These are phyloP conservation scores for Drosophila mayri DNA, from an alignment of 1,140 invertebrate species.

Conservation along the genomic window DNA sequence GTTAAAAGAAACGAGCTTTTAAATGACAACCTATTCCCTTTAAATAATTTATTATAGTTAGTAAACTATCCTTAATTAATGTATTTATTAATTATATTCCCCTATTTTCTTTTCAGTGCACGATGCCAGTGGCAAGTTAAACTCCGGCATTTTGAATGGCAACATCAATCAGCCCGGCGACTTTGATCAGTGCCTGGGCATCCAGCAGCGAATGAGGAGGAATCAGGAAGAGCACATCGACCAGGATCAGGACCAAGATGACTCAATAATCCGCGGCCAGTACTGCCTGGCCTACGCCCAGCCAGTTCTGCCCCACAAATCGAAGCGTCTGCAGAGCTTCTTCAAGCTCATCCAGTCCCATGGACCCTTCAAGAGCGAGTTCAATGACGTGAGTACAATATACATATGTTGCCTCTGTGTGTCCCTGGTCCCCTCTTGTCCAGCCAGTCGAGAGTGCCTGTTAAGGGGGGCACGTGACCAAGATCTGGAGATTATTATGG, in stretches of 20 bases:
- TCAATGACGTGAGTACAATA: constrained; percentile 87
- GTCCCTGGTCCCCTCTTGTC: not conserved
- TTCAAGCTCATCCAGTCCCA: constrained; percentile 88
- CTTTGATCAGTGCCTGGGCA: constrained; percentile 87
- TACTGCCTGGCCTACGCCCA: constrained; percentile 88
- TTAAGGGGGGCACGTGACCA: constrained; percentile 23
- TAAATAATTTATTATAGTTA: not conserved
- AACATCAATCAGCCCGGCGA: constrained; percentile 89
- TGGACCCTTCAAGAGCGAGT: constrained; percentile 87
- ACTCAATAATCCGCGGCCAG: constrained; percentile 85
- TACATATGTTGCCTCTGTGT: no score
- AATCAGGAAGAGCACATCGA: constrained; percentile 18
- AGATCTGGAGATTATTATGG: constrained; percentile 3
- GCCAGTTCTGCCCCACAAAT: constrained; percentile 85
- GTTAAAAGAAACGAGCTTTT: not conserved
- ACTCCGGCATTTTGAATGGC: constrained; percentile 88
- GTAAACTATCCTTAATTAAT: not conserved
- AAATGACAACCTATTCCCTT: not conserved
- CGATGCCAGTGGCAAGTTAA: constrained; percentile 86
- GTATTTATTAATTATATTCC: constrained; percentile 1
- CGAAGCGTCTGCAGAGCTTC: constrained; percentile 85
- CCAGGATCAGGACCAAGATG: constrained; percentile 1
- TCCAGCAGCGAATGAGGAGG: constrained; percentile 40
- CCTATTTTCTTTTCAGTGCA: constrained; percentile 85
- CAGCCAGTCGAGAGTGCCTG: not conserved